phyloP scores from a whole-genome alignment of 2,113 vertebrate genomes.

The Furnarius figulus region DNA sequence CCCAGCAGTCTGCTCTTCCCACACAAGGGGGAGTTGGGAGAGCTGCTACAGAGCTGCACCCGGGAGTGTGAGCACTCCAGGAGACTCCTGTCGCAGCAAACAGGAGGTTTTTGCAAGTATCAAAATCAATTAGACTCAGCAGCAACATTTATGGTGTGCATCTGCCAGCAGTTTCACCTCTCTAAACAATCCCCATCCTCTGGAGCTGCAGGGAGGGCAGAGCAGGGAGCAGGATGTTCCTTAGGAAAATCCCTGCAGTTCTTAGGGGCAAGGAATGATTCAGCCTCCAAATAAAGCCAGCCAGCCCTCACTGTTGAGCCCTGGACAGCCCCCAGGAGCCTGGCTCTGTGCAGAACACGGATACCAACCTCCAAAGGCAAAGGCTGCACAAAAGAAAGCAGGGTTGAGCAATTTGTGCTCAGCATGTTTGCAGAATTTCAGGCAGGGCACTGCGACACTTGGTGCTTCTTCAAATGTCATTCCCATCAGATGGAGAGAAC shows the following conservation, averaged over 20 bases:
- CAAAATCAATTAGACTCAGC: neutral
- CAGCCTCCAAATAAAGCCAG: neutral
- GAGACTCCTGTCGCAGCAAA: neutral
- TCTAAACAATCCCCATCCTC: neutral
- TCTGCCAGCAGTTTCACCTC: neutral
- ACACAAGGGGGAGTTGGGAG: neutral
- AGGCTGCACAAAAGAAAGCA: neutral
- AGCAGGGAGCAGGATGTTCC: neutral
- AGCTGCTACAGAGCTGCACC: neutral
- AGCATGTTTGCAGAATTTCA: neutral
- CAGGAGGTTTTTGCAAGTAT: neutral
- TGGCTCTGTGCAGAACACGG: accelerated
- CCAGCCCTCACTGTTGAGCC: neutral
- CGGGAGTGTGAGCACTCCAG: accelerated
- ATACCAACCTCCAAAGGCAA: neutral
- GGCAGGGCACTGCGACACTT: neutral
- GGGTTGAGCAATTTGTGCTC: neutral
- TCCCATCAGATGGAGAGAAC: neutral
- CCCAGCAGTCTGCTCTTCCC: neutral
- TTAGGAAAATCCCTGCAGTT: neutral
- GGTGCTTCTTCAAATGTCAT: neutral
- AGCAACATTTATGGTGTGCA: neutral
- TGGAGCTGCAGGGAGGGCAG: neutral
- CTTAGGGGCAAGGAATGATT: neutral
- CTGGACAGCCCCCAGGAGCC: neutral